These are phyloP conservation scores for Hypolimnas misippus DNA, from an alignment of 2,888 invertebrate species.

Conservation along the genomic window DNA sequence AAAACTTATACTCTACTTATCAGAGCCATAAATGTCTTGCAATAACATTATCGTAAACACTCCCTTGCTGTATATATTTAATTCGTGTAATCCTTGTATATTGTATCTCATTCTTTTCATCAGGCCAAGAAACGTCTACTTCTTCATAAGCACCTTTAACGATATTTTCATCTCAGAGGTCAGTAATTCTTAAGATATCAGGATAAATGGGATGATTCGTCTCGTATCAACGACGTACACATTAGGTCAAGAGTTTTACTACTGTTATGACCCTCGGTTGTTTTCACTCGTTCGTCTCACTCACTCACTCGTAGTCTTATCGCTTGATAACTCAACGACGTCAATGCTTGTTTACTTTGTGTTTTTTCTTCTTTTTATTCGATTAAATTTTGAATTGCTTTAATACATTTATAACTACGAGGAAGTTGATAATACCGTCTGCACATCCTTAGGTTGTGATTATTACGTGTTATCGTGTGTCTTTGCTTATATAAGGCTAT, in stretches of 20 bases:
- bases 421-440: constrained; percentile 55
- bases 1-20: not conserved
- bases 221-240: constrained; percentile 28
- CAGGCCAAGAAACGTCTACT: constrained; percentile 26
- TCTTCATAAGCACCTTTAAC: constrained; percentile 32
- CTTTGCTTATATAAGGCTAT: not conserved
- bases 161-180: constrained; percentile 36
- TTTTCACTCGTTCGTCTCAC: constrained; percentile 48
- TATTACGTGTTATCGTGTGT: not conserved
- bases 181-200: constrained; percentile 34
- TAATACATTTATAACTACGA: constrained; percentile 30
- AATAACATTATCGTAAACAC: not conserved
- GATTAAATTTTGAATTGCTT: constrained; percentile 31
- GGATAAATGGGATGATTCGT: constrained; percentile 14
- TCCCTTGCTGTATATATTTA: not conserved
- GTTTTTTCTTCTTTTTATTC: constrained; percentile 44
- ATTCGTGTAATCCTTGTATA: constrained; percentile 17
- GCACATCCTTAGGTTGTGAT: constrained; percentile 21
- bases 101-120: constrained; percentile 19
- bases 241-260: constrained; percentile 46
- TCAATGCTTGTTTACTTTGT: constrained; percentile 60
- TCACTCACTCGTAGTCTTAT: too few relatives aligned
- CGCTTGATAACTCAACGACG: constrained; percentile 53
- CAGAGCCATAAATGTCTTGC: not conserved
- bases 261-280: constrained; percentile 36